Evolutionary conservation across 2,888 invertebrate genomes (phyloP), one percentile per base, ranked within the genome.

Genomic region (Anaspis maculata): DNA sequence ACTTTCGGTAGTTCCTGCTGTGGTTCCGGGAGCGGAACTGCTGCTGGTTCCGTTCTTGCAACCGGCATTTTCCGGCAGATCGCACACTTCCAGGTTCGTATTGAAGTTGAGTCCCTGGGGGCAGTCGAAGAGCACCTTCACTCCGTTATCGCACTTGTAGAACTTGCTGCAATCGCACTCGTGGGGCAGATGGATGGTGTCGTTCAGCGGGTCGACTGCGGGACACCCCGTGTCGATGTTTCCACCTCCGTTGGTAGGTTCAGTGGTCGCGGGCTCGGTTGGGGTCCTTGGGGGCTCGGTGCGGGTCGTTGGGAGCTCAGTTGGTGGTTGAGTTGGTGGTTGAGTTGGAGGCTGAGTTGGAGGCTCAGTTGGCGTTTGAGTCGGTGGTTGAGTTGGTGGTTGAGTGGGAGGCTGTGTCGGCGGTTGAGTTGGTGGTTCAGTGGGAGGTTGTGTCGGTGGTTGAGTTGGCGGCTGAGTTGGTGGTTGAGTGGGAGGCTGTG

Each of bases 71-170:
- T 45, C 47, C 13, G 42, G 47, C 33, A 44, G 43, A 31, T 54
- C 54, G 33, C 56, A 57, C 24, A 48, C 46, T 19, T 43, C 37
- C 13, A 46, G 39, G 9, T 32, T 31, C 2, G 37, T 26, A 29
- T 52, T 54, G 32, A 52, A 57, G 13, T 52, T 38, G 36, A 52
- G 43, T 12, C 43, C 45, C 12, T 42, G 41, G 2, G 51, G 51
- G 32, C 56, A 56, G 15, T 34, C 30, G 25, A 46, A 45, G 6
- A 45, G 25, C n/a, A 52, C 43, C 37, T 44, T 44, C 28, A 14
- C 29, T 3, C 51, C 49, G 27, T 51, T 48, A 12, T 48, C 42
- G 34, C 55, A 56, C 11, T 50, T 36, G 30, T 48, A 54, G 25
- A 49, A 54, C 15, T 35, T 30, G 3, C 44, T 31, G 37, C 57